phyloP scores from a whole-genome alignment of 2,797 vertebrate species.

The Sebastes diaconus region DNA sequence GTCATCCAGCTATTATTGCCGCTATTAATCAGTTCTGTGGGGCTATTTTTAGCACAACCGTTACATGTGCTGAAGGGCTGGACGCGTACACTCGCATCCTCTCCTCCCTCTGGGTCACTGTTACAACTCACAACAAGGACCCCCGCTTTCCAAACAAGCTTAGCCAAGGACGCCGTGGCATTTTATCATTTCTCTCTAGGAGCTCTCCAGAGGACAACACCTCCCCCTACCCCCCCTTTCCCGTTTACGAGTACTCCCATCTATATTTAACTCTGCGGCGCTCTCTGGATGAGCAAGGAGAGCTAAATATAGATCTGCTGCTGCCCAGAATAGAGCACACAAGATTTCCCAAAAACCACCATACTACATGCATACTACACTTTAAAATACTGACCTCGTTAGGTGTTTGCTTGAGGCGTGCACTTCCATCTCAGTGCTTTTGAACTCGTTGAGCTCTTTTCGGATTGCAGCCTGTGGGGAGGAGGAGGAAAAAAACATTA shows the following conservation, averaged over 20 bases:
- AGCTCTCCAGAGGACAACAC: conserved; percentile 43
- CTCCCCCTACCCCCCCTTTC: conserved; percentile 5
- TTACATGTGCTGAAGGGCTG: background rate
- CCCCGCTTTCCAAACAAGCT: conserved; percentile 37
- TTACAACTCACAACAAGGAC: conserved; percentile 41
- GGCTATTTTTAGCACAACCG: conserved; percentile 70
- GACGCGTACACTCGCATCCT: background rate
- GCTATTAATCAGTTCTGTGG: conserved; percentile 53
- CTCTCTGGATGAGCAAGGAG: conserved; percentile 28
- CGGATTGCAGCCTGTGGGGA: conserved; percentile 93
- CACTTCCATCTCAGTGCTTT: conserved; percentile 99
- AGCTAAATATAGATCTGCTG: conserved; percentile 70
- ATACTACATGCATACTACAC: background rate
- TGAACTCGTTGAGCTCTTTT: conserved; percentile 99
- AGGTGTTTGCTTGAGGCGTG: conserved; percentile 98
- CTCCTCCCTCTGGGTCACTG: conserved; percentile 51
- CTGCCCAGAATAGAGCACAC: conserved; percentile 62
- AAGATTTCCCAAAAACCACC: conserved; percentile 5
- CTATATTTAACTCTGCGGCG: conserved; percentile 71
- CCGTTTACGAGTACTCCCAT: conserved; percentile 41
- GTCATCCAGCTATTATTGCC: conserved; percentile 36
- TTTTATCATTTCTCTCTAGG: conserved; percentile 40
- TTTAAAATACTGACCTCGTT: conserved; percentile 88
- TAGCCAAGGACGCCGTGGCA: conserved; percentile 45
- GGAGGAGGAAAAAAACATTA: conserved; percentile 25